phyloP scores from a whole-genome alignment of 2,113 vertebrate species.

The Crotalus viridis region DNA sequence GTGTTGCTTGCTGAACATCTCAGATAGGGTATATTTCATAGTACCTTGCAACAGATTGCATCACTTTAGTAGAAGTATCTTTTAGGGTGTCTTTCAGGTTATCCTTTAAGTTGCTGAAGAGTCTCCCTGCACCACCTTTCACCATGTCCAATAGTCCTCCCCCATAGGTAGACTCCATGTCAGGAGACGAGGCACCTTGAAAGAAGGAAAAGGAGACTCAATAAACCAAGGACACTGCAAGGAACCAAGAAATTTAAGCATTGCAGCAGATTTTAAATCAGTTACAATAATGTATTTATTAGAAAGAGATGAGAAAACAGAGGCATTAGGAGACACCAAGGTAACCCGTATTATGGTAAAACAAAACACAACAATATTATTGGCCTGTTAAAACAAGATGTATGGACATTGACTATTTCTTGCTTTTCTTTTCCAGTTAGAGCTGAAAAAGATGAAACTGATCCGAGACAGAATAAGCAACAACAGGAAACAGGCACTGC shows the following conservation, averaged over 20 bases:
- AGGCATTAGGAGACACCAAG: neutral
- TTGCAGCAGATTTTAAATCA: neutral
- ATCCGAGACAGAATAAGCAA: neutral
- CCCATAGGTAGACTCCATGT: conserved; percentile 91
- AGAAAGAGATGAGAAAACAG: neutral
- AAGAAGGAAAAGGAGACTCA: conserved; percentile 12
- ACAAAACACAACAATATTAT: neutral
- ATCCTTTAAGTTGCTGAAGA: conserved; percentile 98
- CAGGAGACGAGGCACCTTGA: conserved; percentile 79
- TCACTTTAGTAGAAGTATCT: conserved; percentile 96
- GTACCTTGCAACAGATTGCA: conserved; percentile 96
- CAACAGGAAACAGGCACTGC: neutral
- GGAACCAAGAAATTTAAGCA: neutral
- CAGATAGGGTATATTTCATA: conserved; percentile 6
- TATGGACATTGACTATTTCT: neutral
- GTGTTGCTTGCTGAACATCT: fast-evolving
- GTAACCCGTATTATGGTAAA: neutral
- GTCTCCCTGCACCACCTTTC: conserved; percentile 95
- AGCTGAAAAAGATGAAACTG: neutral
- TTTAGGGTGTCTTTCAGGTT: conserved; percentile 98
- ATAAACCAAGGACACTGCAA: neutral
- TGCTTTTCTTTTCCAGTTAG: neutral
- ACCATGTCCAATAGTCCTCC: conserved; percentile 97
- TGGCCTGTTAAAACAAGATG: neutral
- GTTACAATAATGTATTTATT: fast-evolving